These are phyloP conservation scores for Mus caroli DNA, from an alignment of 2,797 vertebrate species.

Conservation along the genomic window DNA sequence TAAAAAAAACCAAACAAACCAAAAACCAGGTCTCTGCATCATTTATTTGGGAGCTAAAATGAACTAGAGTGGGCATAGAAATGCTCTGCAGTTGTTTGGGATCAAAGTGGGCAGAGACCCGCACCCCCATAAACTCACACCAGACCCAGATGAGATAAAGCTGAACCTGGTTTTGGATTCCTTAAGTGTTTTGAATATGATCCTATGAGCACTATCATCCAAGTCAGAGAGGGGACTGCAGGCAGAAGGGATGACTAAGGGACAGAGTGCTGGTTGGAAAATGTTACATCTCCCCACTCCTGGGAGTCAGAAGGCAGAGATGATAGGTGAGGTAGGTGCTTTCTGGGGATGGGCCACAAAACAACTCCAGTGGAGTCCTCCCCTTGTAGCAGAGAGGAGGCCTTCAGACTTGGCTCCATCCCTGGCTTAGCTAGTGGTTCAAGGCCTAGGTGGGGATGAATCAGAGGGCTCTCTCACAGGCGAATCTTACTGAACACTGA, in stretches of 20 bases:
- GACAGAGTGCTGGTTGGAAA: background rate
- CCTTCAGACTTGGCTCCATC: background rate
- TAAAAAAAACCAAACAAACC: background rate
- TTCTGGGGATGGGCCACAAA: background rate
- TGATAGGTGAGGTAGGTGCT: background rate
- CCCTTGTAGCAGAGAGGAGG: background rate
- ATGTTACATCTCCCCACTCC: background rate
- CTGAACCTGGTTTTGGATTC: constrained; percentile 16
- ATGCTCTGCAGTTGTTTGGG: background rate
- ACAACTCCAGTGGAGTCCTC: background rate
- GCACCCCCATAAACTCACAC: background rate
- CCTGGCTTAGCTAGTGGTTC: background rate
- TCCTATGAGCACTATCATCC: background rate
- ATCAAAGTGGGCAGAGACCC: background rate
- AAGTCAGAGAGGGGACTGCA: background rate
- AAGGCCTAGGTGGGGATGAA: background rate
- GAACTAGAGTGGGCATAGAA: background rate
- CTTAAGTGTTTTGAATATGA: constrained; percentile 11
- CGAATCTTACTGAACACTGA: background rate
- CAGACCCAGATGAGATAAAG: background rate
- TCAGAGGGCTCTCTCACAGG: background rate
- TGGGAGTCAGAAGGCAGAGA: constrained; percentile 49
- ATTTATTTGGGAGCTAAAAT: background rate
- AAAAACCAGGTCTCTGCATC: background rate
- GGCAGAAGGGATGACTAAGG: background rate